A percentile compares a stretch with the other conserved stretches of the same genome.
Conservation (phyloP, 2,113 vertebrate species). For the Calypte anna region DNA sequence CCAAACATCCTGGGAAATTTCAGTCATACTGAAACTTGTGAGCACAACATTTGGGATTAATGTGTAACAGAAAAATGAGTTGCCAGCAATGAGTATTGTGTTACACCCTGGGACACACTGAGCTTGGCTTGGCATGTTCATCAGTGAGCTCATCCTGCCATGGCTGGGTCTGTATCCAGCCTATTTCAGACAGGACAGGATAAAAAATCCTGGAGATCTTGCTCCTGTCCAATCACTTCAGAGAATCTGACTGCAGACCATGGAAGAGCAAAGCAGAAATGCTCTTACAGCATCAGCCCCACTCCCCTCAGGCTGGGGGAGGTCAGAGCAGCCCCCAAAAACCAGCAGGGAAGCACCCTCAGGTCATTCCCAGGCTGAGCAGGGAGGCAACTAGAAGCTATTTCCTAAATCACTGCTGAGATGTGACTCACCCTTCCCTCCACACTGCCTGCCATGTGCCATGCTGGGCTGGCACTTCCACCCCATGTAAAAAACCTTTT, state of each 20-base stretch:
- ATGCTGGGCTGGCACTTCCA: not conserved
- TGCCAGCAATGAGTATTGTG: not conserved
- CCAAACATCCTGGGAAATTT: not conserved
- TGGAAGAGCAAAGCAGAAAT: not conserved
- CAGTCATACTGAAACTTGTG: not conserved
- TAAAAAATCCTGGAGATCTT: not conserved
- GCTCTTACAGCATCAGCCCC: not conserved
- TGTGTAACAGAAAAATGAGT: not conserved
- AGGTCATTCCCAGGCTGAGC: not conserved
- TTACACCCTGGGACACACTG: not conserved
- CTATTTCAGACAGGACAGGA: not conserved
- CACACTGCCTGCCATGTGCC: not conserved
- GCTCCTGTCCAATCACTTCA: fast-evolving
- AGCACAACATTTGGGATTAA: not conserved
- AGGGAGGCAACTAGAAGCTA: not conserved
- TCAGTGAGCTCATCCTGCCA: not conserved
- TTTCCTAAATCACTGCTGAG: not conserved
- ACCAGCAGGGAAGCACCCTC: not conserved
- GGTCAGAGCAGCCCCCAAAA: not conserved
- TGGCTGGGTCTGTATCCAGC: fast-evolving
- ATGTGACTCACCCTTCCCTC: not conserved
- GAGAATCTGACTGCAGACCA: not conserved
- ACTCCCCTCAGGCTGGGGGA: not conserved
- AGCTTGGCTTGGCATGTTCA: not conserved
- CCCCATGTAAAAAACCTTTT: not conserved